Conservation (phyloP, 2,888 invertebrate genomes). For the Drosophila testacea region DNA sequence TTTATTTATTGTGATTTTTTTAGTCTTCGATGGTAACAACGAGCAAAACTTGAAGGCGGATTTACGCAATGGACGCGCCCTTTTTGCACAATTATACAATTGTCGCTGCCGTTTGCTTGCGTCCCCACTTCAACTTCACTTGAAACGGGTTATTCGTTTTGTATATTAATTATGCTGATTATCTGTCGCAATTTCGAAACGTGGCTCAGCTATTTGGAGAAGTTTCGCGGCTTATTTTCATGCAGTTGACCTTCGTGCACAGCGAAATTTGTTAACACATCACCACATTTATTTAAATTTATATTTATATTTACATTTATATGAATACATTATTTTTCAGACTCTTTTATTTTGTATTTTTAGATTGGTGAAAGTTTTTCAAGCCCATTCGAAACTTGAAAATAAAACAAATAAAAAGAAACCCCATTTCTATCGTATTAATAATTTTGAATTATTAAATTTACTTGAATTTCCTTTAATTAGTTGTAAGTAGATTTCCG, state of each 20-base stretch:
- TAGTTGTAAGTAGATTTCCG: no score
- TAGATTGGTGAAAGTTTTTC: slow-evolving; percentile 61
- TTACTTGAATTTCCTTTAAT: no score
- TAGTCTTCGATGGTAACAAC: slow-evolving; percentile 47
- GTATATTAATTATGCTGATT: slow-evolving; percentile 71
- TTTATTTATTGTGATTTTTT: slow-evolving; percentile 13
- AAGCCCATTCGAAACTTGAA: slow-evolving; percentile 49
- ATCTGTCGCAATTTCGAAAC: slow-evolving; percentile 71
- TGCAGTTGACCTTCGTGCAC: slow-evolving; percentile 69
- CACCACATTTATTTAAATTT: slow-evolving; percentile 12
- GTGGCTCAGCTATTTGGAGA: slow-evolving; percentile 51
- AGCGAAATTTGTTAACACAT: slow-evolving; percentile 60
- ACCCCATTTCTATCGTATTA: no score
- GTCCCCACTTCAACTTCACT: slow-evolving; percentile 36
- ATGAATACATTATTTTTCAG: background rate
- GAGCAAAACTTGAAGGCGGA: slow-evolving; percentile 45
- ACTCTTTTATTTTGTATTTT: slow-evolving; percentile 7
- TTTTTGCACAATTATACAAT: slow-evolving; percentile 75
- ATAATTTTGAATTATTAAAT: no score
- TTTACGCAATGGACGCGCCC: slow-evolving; percentile 75
- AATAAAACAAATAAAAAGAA: background rate
- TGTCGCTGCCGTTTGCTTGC: slow-evolving; percentile 44
- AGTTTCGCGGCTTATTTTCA: slow-evolving; percentile 58
- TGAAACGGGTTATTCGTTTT: slow-evolving; percentile 70
- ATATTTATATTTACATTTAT: background rate